Evolutionary conservation across 1,140 invertebrate species (phyloP).

Genomic region (Bombus ignitus): DNA sequence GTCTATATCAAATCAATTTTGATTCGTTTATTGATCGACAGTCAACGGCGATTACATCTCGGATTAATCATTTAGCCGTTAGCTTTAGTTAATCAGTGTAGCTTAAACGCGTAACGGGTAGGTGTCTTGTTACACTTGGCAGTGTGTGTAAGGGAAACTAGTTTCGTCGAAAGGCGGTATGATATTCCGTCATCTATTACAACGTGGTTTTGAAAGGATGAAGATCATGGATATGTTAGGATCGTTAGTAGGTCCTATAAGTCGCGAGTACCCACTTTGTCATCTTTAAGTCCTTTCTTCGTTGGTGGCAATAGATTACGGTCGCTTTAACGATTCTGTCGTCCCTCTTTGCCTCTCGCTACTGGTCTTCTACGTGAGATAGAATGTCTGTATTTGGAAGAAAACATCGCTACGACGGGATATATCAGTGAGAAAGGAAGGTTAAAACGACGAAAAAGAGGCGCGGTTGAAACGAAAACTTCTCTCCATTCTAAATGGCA

Average conservation of each 20-base stretch:
- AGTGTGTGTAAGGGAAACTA: not conserved
- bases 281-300: slow-evolving; percentile 55
- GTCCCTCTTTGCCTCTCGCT: not conserved
- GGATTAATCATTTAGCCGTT: too few relatives aligned
- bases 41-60: too few relatives aligned
- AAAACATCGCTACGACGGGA: slow-evolving; percentile 7
- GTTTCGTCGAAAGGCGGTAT: not conserved
- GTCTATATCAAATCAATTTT: too few relatives aligned
- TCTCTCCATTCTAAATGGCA: slow-evolving; percentile 9
- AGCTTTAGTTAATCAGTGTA: too few relatives aligned
- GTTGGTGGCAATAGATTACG: slow-evolving; percentile 48
- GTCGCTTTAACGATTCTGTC: slow-evolving; percentile 48
- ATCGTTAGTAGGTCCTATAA: slow-evolving; percentile 15
- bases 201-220: slow-evolving; percentile 39
- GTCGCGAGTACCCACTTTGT: slow-evolving; percentile 58
- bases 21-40: too few relatives aligned
- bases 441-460: not conserved
- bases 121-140: not conserved
- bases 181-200: slow-evolving; percentile 57
- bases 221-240: slow-evolving; percentile 50
- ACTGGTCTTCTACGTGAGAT: not conserved
- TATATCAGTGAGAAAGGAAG: not conserved
- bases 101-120: not conserved
- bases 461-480: slow-evolving; percentile 6
- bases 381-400: not conserved